Conservation (phyloP, 2,888 invertebrate species). For the Lasioglossum oenotherae region DNA sequence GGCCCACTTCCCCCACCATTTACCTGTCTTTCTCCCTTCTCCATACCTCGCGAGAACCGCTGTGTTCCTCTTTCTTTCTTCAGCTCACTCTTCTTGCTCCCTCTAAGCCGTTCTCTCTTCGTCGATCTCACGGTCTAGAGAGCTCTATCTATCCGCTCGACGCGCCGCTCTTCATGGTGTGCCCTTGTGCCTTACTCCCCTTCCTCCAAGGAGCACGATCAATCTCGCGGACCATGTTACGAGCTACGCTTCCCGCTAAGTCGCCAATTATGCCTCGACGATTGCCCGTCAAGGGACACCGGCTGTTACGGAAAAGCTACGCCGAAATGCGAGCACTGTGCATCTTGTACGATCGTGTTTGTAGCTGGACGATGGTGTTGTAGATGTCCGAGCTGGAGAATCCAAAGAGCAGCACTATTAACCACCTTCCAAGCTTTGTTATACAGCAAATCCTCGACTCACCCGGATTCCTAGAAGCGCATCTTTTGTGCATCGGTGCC, state of each 20-base stretch:
- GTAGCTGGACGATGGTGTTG: background rate
- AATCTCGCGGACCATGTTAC: slow-evolving; percentile 67
- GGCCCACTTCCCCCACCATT: slow-evolving; percentile 38
- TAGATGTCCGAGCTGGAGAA: background rate
- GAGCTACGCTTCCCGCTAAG: slow-evolving; percentile 68
- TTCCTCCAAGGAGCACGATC: slow-evolving; percentile 52
- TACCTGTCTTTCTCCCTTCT: background rate
- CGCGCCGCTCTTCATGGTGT: slow-evolving; percentile 45
- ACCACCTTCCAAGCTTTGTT: background rate
- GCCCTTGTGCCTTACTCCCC: slow-evolving; percentile 61
- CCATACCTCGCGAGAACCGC: background rate
- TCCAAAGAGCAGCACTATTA: too few relatives aligned
- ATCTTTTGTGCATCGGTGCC: too few relatives aligned
- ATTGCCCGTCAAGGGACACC: slow-evolving; percentile 32
- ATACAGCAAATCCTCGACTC: too few relatives aligned
- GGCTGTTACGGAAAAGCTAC: background rate
- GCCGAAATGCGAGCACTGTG: background rate
- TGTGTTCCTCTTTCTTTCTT: background rate
- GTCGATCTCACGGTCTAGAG: background rate
- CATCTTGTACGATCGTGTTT: background rate
- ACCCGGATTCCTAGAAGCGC: too few relatives aligned
- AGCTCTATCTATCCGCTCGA: slow-evolving; percentile 17
- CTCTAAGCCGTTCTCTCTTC: background rate
- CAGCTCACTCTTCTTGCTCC: background rate
- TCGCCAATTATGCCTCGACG: slow-evolving; percentile 66